Evolutionary conservation across 2,888 invertebrate species (phyloP), one percentile per base, ranked within the genome.

Genomic region (Athalia circularis): DNA sequence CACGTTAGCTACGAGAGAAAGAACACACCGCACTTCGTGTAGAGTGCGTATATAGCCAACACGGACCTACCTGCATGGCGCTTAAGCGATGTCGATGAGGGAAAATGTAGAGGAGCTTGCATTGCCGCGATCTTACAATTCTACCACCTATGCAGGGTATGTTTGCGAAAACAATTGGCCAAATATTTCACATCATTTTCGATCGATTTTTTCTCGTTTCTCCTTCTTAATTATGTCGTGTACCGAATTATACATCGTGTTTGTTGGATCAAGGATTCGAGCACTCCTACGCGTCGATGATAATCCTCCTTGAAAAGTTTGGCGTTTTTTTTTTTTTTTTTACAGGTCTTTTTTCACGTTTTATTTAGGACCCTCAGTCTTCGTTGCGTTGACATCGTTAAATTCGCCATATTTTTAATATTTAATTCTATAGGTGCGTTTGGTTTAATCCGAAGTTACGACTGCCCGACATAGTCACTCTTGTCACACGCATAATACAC

Each of bases 361-460:
- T 29, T 29, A 29, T 29, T 29, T 29, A 29, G 29, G 52, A 68
- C 45, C 6, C 13, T n/a, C 13, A 45, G 59, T 45, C 47, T 45
- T 11, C 45, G 62, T 11, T 50, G 61, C 47, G 64, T 61, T 64
- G 62, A n/a, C 13, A 62, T 62, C 48, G 61, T 50, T 62, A 75
- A 75, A 75, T 75, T 75, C 52, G 75, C 75, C 15, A 75, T 75
- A 75, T 75, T 75, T 62, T 61, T 62, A 47, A 50, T 6, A 15
- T 59, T 45, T n/a, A 61, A 61, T 29, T 29, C 47, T 7, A 50
- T n/a, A 62, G 9, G 47, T 50, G 74, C 52, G 61, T 54, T 29
- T 29, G 43, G 62, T 61, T 50, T 75, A 75, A 75, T 75, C 75
- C 75, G 50, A 75, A 75, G 75, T 75, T 75, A 75, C 13, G 75